These are phyloP conservation scores for Sphaerophoria rueppellii DNA, from an alignment of 2,888 invertebrate species.

Conservation along the genomic window DNA sequence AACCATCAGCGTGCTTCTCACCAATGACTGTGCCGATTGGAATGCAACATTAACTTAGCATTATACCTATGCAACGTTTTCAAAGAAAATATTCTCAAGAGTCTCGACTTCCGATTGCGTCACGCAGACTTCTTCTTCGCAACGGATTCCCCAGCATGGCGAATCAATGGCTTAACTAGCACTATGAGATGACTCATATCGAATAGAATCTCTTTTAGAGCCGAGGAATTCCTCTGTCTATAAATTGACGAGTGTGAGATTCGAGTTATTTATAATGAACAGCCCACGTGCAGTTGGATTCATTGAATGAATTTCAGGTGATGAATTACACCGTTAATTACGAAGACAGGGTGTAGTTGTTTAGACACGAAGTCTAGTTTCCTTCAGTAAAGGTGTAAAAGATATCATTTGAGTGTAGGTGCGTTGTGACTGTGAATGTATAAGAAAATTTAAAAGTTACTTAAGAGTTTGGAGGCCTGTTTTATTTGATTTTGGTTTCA, in stretches of 20 bases:
- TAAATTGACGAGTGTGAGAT: not conserved
- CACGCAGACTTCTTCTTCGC: slow-evolving; percentile 17
- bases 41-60: not conserved
- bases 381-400: not conserved
- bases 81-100: slow-evolving; percentile 28
- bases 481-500: slow-evolving; percentile 17
- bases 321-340: slow-evolving; percentile 38
- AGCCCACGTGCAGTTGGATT: slow-evolving; percentile 19
- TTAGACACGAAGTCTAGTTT: slow-evolving; percentile 8
- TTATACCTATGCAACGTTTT: not conserved
- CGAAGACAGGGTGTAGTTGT: not conserved
- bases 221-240: slow-evolving; percentile 18
- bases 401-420: slow-evolving; percentile 18
- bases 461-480: slow-evolving; percentile 6
- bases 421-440: not conserved
- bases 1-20: not conserved
- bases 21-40: slow-evolving; percentile 20
- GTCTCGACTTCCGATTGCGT: slow-evolving; percentile 22
- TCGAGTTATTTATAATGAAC: not conserved
- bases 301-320: slow-evolving; percentile 7
- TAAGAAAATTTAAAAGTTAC: slow-evolving; percentile 1
- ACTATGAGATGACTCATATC: slow-evolving; percentile 21
- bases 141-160: slow-evolving; percentile 30
- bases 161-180: not conserved
- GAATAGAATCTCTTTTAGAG: slow-evolving; percentile 5